A percentile compares a stretch with the other conserved stretches of the same genome.
phyloP scores from a whole-genome alignment of 2,888 invertebrate species.

The Silvanus unidentatus region DNA sequence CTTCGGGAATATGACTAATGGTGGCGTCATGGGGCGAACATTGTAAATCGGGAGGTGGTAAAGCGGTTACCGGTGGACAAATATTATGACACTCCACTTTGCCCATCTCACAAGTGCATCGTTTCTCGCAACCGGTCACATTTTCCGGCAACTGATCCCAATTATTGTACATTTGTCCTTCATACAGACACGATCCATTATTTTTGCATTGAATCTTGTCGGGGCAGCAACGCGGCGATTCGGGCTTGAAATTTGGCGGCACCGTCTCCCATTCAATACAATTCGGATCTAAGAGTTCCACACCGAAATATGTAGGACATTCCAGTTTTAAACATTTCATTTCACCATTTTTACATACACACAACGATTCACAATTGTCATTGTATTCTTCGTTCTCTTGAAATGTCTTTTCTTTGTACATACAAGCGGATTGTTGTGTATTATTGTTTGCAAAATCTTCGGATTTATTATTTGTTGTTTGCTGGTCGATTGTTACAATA shows the following conservation, averaged over 20 bases:
- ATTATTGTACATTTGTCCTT: slow-evolving; percentile 62
- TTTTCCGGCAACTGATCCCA: slow-evolving; percentile 77
- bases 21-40: slow-evolving; percentile 65
- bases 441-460: slow-evolving; percentile 6
- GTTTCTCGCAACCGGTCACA: slow-evolving; percentile 76
- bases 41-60: slow-evolving; percentile 68
- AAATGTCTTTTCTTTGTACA: slow-evolving; percentile 37
- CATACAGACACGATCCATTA: slow-evolving; percentile 65
- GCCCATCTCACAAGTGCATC: slow-evolving; percentile 84
- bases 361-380: slow-evolving; percentile 74
- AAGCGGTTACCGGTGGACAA: slow-evolving; percentile 70
- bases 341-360: slow-evolving; percentile 66
- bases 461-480: slow-evolving; percentile 12
- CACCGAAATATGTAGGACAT: slow-evolving; percentile 77
- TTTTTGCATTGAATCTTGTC: slow-evolving; percentile 70
- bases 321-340: slow-evolving; percentile 74
- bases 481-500: slow-evolving; percentile 27
- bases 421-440: slow-evolving; percentile 26
- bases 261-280: slow-evolving; percentile 83
- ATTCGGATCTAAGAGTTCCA: slow-evolving; percentile 77
- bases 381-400: slow-evolving; percentile 66
- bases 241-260: slow-evolving; percentile 63
- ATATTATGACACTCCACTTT: slow-evolving; percentile 77
- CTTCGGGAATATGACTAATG: slow-evolving; percentile 62
- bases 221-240: slow-evolving; percentile 76